Evolutionary conservation across 2,797 vertebrate genomes (phyloP), one percentile per base, ranked within the genome.

Genomic region (Botia kubotai): DNA sequence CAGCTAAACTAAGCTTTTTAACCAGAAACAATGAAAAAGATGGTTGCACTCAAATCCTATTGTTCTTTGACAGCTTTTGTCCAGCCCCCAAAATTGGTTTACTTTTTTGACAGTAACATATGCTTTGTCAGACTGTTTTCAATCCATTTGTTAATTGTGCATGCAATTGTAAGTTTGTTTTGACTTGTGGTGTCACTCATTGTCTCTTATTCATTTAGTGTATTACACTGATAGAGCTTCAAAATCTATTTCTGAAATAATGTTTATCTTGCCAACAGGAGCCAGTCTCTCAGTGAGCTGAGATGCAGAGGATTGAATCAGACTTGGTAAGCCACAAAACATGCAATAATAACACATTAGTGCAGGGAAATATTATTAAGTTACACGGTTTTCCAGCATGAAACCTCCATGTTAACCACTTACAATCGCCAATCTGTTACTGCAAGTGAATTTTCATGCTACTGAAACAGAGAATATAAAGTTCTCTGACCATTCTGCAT

Each of bases 41-140:
- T 89, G 89, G 89, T 90, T 91, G 88, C 90, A 93, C 82, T 93
- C 89, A 93, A 90, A 93, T 92, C 93, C 91, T 92, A 90, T 90
- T 91, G 65, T 94, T 91, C 93, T 94, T 92, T 83, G 77, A 92
- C 94, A 91, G 93, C 94, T 94, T 88, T 95, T 95, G 93, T 91
- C 89, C 85, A 74, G 63, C 82, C 83, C 92, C 92, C 93, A 92
- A 79, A 93, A 95, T 96, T 95, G 97, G 97, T 99, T 99, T 99
- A 99, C 97, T 98, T 98, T 98, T 99, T 99, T 98, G 95, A 96
- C 96, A 95, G 93, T 94, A 94, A 94, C 93, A 84, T 90, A 90
- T 90, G 89, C 87, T 93, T 89, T 91, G 87, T 80, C 94, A 87
- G 89, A 90, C 89, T 94, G 89, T 91, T 88, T 88, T 90, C 82